phyloP scores from a whole-genome alignment of 2,888 invertebrate genomes.

The Chirona hameri region DNA sequence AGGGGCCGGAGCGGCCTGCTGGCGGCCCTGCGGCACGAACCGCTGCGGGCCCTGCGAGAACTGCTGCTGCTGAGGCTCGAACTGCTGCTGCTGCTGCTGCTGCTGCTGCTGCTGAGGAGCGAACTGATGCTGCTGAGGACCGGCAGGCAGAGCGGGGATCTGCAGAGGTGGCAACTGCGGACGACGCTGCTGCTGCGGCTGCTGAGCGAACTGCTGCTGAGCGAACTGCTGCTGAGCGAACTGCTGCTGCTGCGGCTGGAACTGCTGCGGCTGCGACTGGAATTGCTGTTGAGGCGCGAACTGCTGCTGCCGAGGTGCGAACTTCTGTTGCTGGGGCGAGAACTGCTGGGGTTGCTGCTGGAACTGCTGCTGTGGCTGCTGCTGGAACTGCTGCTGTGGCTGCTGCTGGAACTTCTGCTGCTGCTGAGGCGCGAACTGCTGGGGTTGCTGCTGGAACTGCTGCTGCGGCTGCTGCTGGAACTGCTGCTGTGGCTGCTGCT shows the following conservation, averaged over 20 bases:
- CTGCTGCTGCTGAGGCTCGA: no score
- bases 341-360: not conserved
- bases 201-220: not conserved
- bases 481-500: not conserved
- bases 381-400: not conserved
- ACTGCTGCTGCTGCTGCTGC: no score
- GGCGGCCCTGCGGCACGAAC: no score
- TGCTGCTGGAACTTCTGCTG: not conserved
- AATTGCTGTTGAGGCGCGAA: not conserved
- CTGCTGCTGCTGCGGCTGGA: no score
- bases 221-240: no score
- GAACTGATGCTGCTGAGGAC: no score
- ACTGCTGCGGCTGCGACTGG: not conserved
- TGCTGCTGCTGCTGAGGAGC: no score
- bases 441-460: no score
- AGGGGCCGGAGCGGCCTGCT: no score
- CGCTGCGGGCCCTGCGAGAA: no score
- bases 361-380: not conserved
- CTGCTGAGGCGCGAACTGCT: no score
- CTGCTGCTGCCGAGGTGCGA: not conserved
- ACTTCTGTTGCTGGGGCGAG: not conserved
- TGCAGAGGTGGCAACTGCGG: not conserved
- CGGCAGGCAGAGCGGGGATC: no score
- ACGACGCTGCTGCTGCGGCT: not conserved
- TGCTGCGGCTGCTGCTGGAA: not conserved